A percentile compares a stretch with the other conserved stretches of the same genome.
These are phyloP conservation scores for Aix galericulata DNA, from an alignment of 2,113 vertebrate species.

Conservation along the genomic window DNA sequence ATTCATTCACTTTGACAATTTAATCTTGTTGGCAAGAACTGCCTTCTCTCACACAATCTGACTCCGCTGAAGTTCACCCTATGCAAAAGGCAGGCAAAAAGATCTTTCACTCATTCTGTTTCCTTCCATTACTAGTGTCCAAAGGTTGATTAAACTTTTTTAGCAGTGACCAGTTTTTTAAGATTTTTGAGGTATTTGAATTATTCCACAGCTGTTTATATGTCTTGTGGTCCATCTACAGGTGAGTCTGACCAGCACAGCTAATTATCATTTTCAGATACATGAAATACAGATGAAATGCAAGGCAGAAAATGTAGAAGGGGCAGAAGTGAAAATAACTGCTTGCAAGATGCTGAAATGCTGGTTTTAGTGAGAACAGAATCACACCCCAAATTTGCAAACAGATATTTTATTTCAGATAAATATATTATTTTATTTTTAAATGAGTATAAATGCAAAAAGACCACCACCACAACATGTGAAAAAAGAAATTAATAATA, in stretches of 20 bases:
- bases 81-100: background rate
- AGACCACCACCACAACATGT: accelerated
- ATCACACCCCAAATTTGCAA: background rate
- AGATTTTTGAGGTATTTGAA: background rate
- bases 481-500: background rate
- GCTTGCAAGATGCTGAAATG: background rate
- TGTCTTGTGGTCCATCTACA: background rate
- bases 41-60: background rate
- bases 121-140: background rate
- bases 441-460: background rate
- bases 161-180: background rate
- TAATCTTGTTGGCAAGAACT: background rate
- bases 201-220: background rate
- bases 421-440: background rate
- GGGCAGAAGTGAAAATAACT: background rate
- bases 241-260: background rate
- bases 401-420: background rate
- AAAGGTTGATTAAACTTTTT: background rate
- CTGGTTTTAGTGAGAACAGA: background rate
- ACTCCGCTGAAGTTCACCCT: background rate
- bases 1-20: conserved; percentile 36
- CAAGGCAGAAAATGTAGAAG: background rate
- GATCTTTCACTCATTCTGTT: background rate
- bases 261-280: background rate
- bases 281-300: background rate